Evolutionary conservation across 1,140 invertebrate genomes (phyloP), one percentile per base, ranked within the genome.

Genomic region (Drosophila malerkotliana): DNA sequence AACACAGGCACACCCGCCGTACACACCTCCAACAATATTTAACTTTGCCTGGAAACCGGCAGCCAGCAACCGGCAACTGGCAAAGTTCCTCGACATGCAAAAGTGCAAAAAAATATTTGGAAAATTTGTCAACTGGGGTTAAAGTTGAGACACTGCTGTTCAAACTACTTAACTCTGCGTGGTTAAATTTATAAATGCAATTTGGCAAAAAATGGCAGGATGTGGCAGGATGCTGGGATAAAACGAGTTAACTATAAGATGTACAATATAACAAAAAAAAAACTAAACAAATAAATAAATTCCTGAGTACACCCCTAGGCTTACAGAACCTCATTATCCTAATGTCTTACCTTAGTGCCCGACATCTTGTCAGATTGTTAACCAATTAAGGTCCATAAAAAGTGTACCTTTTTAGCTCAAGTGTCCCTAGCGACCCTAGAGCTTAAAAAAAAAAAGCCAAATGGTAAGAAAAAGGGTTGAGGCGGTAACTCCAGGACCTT

Each of bases 121-220:
- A 24, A 77, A 71, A 84, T 82, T 79, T 83, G 49, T 63, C 59
- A 72, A 34, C 52, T 21, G 49, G 32, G 52, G 54, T 73, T 62
- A 53, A 62, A 54, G 54, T 56, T 69, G 28, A 49, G 41, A 14
- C 32, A 79, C 26, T 45, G 47, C 34, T 34, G 24, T 30, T 72
- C 9, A 51, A 72, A 59, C 66, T 78, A 26, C 48, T 67, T 68
- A 55, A 30, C 63, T 28, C 15, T 48, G 24, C 41, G 15, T 7
- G 67, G 44, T 32, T 39, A 8, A 57, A 68, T 53, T 52, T 52
- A 53, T 45, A 66, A 61, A 66, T 66, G 56, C 45, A 41, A 61
- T 61, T 49, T 61, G 30, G 45, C 44, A 24, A 41, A 61, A 56
- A 66, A 60, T 64, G 39, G 3, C 6, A 44, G 39, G 14, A 44